Evolutionary conservation across 2,888 invertebrate genomes (phyloP).

Genomic region (Elysia crispata): DNA sequence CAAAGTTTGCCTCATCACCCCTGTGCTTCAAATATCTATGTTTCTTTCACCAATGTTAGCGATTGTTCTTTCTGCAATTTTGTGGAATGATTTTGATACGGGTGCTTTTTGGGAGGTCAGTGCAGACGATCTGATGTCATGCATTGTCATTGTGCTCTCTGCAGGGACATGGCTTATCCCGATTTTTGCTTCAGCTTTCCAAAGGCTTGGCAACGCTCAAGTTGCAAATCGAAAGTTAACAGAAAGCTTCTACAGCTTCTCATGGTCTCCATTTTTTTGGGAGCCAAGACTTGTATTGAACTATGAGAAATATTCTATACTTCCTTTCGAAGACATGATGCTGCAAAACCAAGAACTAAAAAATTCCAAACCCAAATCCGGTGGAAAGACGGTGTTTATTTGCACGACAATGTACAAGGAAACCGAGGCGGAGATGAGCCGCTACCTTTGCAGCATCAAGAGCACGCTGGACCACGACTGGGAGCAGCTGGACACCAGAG

Average conservation of each 20-base stretch:
- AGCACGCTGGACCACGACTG: constrained; percentile 55
- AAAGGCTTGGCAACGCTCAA: constrained; percentile 45
- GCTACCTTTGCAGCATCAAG: constrained; percentile 61
- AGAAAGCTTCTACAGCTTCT: constrained; percentile 55
- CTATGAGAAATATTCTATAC: constrained; percentile 42
- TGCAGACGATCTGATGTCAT: constrained; percentile 50
- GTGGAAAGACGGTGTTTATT: constrained; percentile 58
- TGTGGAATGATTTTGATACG: constrained; percentile 55
- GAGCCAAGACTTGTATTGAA: constrained; percentile 58
- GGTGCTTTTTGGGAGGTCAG: constrained; percentile 53
- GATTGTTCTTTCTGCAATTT: constrained; percentile 45
- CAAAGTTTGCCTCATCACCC: constrained; percentile 54
- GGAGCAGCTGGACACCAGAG: constrained; percentile 51
- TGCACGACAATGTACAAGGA: constrained; percentile 71
- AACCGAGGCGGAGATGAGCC: constrained; percentile 64
- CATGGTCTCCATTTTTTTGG: constrained; percentile 57
- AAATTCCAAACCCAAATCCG: background rate
- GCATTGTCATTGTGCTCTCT: constrained; percentile 56
- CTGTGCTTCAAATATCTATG: constrained; percentile 55
- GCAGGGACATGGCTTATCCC: constrained; percentile 56
- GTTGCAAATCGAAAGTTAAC: constrained; percentile 51
- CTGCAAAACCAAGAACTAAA: background rate
- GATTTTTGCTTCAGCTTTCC: constrained; percentile 47
- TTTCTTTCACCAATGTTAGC: constrained; percentile 55
- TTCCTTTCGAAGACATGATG: background rate